These are phyloP conservation scores for Ageneiosus marmoratus DNA, from an alignment of 2,113 vertebrate genomes.

Conservation along the genomic window DNA sequence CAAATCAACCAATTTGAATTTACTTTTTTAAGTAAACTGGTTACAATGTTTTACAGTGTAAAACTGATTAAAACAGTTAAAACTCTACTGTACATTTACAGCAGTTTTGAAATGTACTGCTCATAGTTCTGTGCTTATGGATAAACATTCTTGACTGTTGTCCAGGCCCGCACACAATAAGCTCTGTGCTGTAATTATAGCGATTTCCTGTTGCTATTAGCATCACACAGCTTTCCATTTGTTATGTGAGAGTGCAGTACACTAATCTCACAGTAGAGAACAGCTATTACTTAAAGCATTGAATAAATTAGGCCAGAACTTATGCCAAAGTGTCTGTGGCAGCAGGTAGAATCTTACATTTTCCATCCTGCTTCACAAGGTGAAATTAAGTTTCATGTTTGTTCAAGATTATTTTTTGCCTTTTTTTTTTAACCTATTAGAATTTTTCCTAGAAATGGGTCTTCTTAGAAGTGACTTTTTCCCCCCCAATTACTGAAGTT, in stretches of 20 bases:
- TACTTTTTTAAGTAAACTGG: too few relatives aligned
- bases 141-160: slow-evolving; percentile 65
- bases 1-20: too few relatives aligned
- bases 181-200: slow-evolving; percentile 63
- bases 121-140: slow-evolving; percentile 46
- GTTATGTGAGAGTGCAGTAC: slow-evolving; percentile 51
- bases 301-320: slow-evolving; percentile 52
- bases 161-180: slow-evolving; percentile 66
- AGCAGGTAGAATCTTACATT: slow-evolving; percentile 38
- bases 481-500: not conserved
- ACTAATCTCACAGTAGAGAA: slow-evolving; percentile 57
- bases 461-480: not conserved
- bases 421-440: not conserved
- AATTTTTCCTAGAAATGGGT: not conserved
- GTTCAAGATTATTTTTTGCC: not conserved
- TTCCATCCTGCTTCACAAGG: not conserved
- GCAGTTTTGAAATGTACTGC: slow-evolving; percentile 9
- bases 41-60: too few relatives aligned
- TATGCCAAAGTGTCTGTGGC: slow-evolving; percentile 9
- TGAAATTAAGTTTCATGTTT: not conserved
- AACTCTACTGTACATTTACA: not conserved
- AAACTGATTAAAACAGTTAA: not conserved
- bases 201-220: slow-evolving; percentile 66
- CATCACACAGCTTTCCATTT: slow-evolving; percentile 46
- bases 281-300: slow-evolving; percentile 60